A percentile compares a stretch with the other conserved stretches of the same genome.
Conservation (phyloP, 2,888 invertebrate species). For the Atethmia centrago region DNA sequence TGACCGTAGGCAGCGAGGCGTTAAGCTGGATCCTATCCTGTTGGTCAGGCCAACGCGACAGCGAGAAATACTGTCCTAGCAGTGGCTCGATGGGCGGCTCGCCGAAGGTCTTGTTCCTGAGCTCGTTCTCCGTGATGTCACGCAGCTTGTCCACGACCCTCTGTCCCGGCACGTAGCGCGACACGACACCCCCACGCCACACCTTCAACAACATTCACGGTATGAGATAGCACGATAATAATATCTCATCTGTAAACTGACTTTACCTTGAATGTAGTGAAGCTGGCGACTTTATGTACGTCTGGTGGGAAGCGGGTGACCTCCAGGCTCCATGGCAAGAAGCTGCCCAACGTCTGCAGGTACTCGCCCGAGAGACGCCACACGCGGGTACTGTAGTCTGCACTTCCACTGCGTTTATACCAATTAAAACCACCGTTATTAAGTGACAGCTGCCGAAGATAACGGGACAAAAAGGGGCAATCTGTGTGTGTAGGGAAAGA, state of each 20-base stretch:
- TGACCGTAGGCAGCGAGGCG: constrained; percentile 88
- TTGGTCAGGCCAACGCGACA: constrained; percentile 85
- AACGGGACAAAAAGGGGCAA: not conserved
- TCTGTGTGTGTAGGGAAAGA: not conserved
- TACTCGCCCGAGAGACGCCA: constrained; percentile 94
- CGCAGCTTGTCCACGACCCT: constrained; percentile 81
- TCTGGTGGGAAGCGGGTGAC: constrained; percentile 93
- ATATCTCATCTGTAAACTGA: not conserved
- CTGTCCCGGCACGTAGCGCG: constrained; percentile 88
- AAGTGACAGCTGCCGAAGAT: not conserved
- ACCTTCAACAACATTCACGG: constrained; percentile 74
- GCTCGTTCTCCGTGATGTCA: constrained; percentile 84
- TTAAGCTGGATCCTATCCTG: constrained; percentile 90
- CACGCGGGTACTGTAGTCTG: constrained; percentile 93
- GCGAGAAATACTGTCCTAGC: constrained; percentile 90
- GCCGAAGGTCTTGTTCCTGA: constrained; percentile 88
- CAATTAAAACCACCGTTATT: not conserved
- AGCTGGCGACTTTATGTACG: constrained; percentile 93
- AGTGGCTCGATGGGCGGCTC: constrained; percentile 89
- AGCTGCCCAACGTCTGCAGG: constrained; percentile 94
- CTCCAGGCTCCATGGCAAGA: constrained; percentile 91
- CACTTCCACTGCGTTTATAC: constrained; percentile 7
- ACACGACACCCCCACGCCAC: constrained; percentile 87
- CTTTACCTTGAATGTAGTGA: constrained; percentile 93
- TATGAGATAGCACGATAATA: too few relatives aligned